These are phyloP conservation scores for Sardinella longiceps DNA, from an alignment of 2,797 vertebrate genomes.

Conservation along the genomic window DNA sequence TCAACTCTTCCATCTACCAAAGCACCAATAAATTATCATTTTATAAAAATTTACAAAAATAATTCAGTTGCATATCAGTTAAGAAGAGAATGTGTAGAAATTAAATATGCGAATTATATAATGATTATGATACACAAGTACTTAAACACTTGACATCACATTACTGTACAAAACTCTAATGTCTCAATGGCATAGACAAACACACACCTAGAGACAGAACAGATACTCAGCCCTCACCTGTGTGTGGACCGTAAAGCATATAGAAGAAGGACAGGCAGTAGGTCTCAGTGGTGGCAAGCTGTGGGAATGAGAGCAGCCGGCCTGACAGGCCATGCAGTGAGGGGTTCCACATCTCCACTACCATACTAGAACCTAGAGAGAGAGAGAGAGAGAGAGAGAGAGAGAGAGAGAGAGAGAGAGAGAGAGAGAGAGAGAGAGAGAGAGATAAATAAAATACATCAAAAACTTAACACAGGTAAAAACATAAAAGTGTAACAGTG, in stretches of 20 bases:
- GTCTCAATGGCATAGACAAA: neutral
- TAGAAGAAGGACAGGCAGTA: slow-evolving; percentile 76
- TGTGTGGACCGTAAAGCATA: slow-evolving; percentile 75
- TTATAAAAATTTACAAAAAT: too few relatives aligned
- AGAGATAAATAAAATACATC: too few relatives aligned
- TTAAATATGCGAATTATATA: too few relatives aligned
- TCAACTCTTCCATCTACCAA: neutral
- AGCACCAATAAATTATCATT: too few relatives aligned
- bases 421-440: neutral
- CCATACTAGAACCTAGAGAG: slow-evolving; percentile 70
- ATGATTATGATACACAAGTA: too few relatives aligned
- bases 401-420: neutral
- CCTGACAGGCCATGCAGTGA: slow-evolving; percentile 67
- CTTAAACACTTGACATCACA: too few relatives aligned
- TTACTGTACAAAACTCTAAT: too few relatives aligned
- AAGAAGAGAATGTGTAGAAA: too few relatives aligned
- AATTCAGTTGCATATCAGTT: too few relatives aligned
- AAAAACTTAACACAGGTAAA: too few relatives aligned
- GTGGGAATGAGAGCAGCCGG: slow-evolving; percentile 66
- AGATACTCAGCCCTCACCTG: slow-evolving; percentile 59
- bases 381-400: slow-evolving; percentile 15
- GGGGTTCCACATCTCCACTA: slow-evolving; percentile 71
- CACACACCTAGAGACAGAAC: neutral
- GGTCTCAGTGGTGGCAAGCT: slow-evolving; percentile 14
- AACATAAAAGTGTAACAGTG: too few relatives aligned